Conservation (phyloP, 2,797 vertebrate species). For the Kryptolebias ocellatus region DNA sequence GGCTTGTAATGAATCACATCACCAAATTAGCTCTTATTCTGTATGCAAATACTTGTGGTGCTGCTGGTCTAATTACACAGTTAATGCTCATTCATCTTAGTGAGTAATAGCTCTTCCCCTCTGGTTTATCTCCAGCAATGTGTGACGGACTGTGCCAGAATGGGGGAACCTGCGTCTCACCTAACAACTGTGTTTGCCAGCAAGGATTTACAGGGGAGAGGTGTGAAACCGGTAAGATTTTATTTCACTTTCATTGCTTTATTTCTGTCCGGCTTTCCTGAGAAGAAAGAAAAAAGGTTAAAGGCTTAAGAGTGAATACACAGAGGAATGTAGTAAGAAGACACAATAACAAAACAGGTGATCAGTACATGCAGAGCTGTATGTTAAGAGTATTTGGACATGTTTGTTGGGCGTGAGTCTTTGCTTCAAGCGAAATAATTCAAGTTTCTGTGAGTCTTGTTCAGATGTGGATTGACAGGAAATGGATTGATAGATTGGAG, state of each 20-base stretch:
- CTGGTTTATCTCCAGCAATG: constrained; percentile 86
- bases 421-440: background rate
- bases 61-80: constrained; percentile 72
- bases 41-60: constrained; percentile 75
- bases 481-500: no score
- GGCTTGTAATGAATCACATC: constrained; percentile 73
- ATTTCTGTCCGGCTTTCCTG: constrained; percentile 1
- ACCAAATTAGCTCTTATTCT: constrained; percentile 76
- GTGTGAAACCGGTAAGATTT: constrained; percentile 92
- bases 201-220: constrained; percentile 94
- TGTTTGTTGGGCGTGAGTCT: no score
- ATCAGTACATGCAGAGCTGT: constrained; percentile 40
- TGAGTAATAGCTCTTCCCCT: constrained; percentile 66
- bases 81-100: constrained; percentile 71
- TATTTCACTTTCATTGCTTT: constrained; percentile 4
- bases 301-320: constrained; percentile 18
- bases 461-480: no score
- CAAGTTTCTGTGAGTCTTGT: constrained; percentile 10
- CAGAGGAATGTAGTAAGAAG: no score
- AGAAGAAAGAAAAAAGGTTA: background rate
- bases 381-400: constrained; percentile 1
- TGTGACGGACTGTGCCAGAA: constrained; percentile 95
- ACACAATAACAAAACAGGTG: constrained; percentile 40
- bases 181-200: constrained; percentile 92
- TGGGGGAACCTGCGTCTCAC: constrained; percentile 92